phyloP scores from a whole-genome alignment of 1,140 invertebrate species.

The Aporrectodea caliginosa region DNA sequence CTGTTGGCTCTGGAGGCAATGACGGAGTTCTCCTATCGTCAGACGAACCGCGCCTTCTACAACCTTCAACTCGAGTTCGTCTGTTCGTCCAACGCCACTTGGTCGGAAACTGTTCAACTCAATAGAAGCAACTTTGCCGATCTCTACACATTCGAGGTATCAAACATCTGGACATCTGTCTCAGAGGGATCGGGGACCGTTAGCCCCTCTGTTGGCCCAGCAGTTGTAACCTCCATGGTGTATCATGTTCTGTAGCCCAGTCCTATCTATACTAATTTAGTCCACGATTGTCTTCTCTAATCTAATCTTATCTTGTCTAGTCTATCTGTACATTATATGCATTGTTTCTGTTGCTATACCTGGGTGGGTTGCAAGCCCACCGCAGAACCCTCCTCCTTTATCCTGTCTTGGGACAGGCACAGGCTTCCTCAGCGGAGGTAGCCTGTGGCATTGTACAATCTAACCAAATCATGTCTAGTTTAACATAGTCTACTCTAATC shows the following conservation, averaged over 20 bases:
- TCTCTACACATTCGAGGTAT: constrained; percentile 3
- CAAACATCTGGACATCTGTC: background rate
- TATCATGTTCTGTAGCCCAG: no score
- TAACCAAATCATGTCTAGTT: background rate
- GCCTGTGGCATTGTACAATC: background rate
- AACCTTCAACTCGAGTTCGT: background rate
- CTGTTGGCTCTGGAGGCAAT: constrained; percentile 9
- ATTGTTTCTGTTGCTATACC: background rate
- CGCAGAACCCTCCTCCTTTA: background rate
- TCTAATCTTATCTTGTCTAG: no score
- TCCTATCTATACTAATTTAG: no score
- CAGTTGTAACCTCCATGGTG: background rate
- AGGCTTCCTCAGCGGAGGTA: no score
- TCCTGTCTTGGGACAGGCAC: no score
- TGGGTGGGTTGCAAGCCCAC: background rate
- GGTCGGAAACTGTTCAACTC: constrained; percentile 4
- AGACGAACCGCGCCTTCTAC: constrained; percentile 3
- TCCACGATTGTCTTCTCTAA: no score
- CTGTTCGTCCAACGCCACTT: background rate
- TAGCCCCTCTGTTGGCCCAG: background rate
- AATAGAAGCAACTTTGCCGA: background rate
- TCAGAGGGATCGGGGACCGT: background rate
- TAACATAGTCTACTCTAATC: background rate
- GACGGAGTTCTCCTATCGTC: constrained; percentile 9
- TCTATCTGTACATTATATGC: background rate